Conservation (phyloP, 30 jellyfish, hydroid and myxozoan species). For the Chrysaora quinquecirrha region DNA sequence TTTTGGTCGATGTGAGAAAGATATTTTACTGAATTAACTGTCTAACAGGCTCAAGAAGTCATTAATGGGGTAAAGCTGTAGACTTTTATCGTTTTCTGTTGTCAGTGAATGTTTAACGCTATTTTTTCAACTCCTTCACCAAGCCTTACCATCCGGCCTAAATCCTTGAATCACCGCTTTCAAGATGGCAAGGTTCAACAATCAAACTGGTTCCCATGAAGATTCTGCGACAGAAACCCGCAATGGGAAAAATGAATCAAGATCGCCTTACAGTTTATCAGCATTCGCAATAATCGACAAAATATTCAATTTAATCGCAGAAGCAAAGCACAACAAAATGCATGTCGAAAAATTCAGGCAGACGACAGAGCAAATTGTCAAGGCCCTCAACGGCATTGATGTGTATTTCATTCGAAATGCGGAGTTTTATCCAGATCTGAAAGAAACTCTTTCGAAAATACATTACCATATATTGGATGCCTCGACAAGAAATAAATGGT, state of each 20-base stretch:
- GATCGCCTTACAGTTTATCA: constrained; percentile 38
- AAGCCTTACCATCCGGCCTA: constrained; percentile 3
- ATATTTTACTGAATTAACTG: not conserved
- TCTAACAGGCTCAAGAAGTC: constrained; percentile 15
- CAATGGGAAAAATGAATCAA: constrained; percentile 16
- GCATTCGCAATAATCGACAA: constrained; percentile 58
- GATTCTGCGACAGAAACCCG: constrained; percentile 14
- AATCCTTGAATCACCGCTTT: not conserved
- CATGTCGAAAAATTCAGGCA: constrained; percentile 65
- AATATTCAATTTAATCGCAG: constrained; percentile 33
- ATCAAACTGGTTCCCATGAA: constrained; percentile 26
- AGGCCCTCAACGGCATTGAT: constrained; percentile 83
- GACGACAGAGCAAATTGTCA: constrained; percentile 60
- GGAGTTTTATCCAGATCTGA: constrained; percentile 82
- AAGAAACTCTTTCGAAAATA: constrained; percentile 76
- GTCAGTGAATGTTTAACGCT: not conserved
- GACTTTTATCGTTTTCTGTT: constrained; percentile 12
- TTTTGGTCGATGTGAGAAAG: constrained; percentile 52
- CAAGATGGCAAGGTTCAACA: constrained; percentile 26
- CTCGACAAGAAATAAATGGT: constrained; percentile 58
- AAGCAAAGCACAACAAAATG: constrained; percentile 77
- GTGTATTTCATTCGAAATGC: constrained; percentile 73
- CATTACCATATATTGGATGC: constrained; percentile 64
- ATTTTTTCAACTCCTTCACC: not conserved
- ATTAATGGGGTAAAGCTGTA: constrained; percentile 51